Conservation (phyloP, 2,113 vertebrate genomes). For the Merops nubicus region DNA sequence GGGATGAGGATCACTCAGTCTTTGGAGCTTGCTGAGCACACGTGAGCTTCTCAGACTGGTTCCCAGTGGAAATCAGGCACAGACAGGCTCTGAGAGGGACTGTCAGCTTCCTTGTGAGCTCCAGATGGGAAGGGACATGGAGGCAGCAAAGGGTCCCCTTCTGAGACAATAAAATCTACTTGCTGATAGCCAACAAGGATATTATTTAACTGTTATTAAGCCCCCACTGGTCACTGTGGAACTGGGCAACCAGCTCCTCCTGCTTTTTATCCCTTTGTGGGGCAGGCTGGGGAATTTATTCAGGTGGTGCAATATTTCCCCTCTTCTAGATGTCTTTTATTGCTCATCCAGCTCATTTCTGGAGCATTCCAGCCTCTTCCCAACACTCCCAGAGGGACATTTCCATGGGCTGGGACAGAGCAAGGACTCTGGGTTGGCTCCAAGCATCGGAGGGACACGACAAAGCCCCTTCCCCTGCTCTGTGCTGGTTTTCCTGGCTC, state of each 20-base stretch:
- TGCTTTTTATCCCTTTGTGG: accelerated
- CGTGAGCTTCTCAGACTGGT: neutral
- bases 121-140: neutral
- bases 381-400: neutral
- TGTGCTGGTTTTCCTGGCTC: neutral
- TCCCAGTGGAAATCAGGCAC: neutral
- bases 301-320: neutral
- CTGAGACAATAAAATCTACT: neutral
- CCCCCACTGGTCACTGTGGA: neutral
- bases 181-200: neutral
- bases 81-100: neutral
- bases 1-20: accelerated
- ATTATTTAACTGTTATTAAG: neutral
- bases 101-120: neutral
- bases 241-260: neutral
- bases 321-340: neutral
- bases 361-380: neutral
- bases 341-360: neutral
- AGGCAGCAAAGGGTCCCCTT: neutral
- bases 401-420: neutral
- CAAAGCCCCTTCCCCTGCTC: neutral
- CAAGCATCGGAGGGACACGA: neutral
- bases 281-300: neutral
- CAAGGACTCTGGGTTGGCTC: neutral
- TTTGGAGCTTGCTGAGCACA: neutral